Evolutionary conservation across 1,140 invertebrate species (phyloP), one percentile per base, ranked within the genome.

Genomic region (Drosophila chauvacae): DNA sequence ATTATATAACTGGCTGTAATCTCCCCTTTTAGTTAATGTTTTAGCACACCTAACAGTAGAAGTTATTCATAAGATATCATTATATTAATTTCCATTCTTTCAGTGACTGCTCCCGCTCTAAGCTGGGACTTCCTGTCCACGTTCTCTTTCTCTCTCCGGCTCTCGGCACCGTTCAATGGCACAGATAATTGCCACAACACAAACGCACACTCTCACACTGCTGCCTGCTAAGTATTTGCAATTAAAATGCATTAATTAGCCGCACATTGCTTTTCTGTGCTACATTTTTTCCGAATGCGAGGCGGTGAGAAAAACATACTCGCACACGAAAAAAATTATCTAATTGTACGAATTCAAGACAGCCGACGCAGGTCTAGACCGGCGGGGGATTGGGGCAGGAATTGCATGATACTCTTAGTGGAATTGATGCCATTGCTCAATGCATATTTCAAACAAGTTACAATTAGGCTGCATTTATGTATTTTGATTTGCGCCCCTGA

Each of bases 191-290:
- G 64, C 62, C 81, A 41, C 86, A 74, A 55, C 65, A 86, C 44
- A 75, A 59, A 70, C 68, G 44, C 44, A 57, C 44, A 66, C 28
- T 41, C 47, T 58, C 18, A 69, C 50, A 65, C 56, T 33, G 58
- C 50, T 33, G 69, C 30, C 60, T 56, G 63, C 44, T 28, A 66
- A 62, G 39, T 48, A 68, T 69, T 65, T 44, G 77, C 64, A 88
- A 87, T 84, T 87, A 88, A 87, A 87, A 71, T 80, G 73, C 84
- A 88, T 84, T 87, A 84, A 87, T 88, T 84, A 84, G 48, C 64
- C 60, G 65, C 75, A 78, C 75, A 78, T 64, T 79, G 71, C 65
- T 68, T 87, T 80, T 77, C 76, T 88, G 80, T 68, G 77, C 69
- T 77, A 88, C 84, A 80, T 84, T 83, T 82, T 77, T 68, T 63